A percentile compares a stretch with the other conserved stretches of the same genome.
phyloP scores from a whole-genome alignment of 2,888 invertebrate genomes.

The Reticulitermes lucifugus region DNA sequence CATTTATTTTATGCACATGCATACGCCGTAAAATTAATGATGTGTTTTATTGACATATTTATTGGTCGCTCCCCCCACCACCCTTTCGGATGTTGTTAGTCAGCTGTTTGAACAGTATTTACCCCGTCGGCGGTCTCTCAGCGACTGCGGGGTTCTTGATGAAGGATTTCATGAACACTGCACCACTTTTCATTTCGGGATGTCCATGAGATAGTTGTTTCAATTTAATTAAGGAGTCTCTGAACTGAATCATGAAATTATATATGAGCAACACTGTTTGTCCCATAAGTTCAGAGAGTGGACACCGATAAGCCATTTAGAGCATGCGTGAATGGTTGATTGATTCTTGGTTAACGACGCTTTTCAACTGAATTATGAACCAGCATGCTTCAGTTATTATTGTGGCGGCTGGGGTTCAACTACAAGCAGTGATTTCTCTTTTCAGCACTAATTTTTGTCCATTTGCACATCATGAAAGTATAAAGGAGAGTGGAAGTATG shows the following conservation, averaged over 20 bases:
- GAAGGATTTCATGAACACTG: background rate
- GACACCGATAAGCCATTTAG: no score
- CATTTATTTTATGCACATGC: conserved; percentile 14
- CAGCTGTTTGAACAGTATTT: conserved; percentile 23
- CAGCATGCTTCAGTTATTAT: no score
- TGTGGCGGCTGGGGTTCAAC: no score
- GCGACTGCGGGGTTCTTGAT: background rate
- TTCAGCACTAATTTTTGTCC: no score
- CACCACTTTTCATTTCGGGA: background rate
- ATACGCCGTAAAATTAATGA: conserved; percentile 39
- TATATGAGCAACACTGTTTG: background rate
- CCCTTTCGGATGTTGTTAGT: conserved; percentile 29
- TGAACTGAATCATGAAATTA: background rate
- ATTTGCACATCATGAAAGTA: no score
- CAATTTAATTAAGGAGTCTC: background rate
- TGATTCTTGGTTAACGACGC: no score
- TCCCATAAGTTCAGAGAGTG: background rate
- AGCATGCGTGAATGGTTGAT: no score
- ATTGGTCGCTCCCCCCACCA: conserved; percentile 8
- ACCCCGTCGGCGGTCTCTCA: conserved; percentile 11
- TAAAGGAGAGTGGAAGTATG: no score
- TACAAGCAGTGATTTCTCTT: no score
- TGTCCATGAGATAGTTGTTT: background rate
- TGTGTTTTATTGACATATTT: conserved; percentile 40
- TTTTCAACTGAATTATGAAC: no score